Conservation (phyloP, 2,113 vertebrate species). For the Trichomycterus rosablanca region DNA sequence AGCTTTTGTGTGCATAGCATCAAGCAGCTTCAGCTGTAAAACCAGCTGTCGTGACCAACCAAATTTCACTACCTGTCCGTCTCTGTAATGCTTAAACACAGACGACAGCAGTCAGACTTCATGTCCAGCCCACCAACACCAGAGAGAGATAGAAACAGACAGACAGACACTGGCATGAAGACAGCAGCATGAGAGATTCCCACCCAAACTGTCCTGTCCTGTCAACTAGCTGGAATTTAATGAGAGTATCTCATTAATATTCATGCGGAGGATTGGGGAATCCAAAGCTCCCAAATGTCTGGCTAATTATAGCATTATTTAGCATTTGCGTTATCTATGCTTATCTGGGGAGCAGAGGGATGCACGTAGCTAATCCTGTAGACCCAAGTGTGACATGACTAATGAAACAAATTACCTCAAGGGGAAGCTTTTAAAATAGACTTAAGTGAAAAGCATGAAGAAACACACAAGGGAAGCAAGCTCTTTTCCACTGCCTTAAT, state of each 20-base stretch:
- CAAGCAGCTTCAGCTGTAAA: conserved; percentile 12
- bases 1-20: conserved; percentile 6
- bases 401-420: conserved; percentile 51
- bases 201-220: conserved; percentile 8
- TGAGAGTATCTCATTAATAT: conserved; percentile 31
- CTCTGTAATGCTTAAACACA: neutral
- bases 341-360: conserved; percentile 29
- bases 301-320: conserved; percentile 33
- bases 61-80: conserved; percentile 21
- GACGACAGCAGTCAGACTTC: conserved; percentile 29
- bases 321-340: conserved; percentile 31
- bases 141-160: conserved; percentile 11
- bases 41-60: conserved; percentile 17
- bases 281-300: conserved; percentile 14
- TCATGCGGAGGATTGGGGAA: conserved; percentile 18
- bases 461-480: conserved; percentile 4
- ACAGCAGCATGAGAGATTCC: conserved; percentile 26
- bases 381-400: conserved; percentile 37
- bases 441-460: conserved; percentile 16
- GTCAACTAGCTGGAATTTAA: conserved; percentile 13
- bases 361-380: conserved; percentile 26
- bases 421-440: conserved; percentile 39
- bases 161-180: conserved; percentile 19
- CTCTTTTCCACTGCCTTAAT: neutral
- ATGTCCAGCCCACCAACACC: conserved; percentile 1